These are phyloP conservation scores for Iguana delicatissima DNA, from an alignment of 2,797 vertebrate species.

Conservation along the genomic window DNA sequence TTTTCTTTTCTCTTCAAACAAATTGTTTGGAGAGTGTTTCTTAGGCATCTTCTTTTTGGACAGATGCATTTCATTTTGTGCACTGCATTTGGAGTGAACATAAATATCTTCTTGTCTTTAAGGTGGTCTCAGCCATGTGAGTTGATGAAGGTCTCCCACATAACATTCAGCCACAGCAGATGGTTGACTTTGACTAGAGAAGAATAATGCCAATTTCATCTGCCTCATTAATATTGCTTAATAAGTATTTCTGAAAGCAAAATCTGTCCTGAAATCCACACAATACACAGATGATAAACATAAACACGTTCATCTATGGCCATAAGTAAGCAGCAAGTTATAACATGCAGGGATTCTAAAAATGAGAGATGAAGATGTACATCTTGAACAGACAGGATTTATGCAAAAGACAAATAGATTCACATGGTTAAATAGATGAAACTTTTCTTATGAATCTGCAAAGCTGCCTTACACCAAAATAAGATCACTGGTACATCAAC, in stretches of 20 bases:
- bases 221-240: constrained; percentile 57
- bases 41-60: constrained; percentile 66
- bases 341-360: background rate
- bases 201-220: constrained; percentile 18
- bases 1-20: constrained; percentile 43
- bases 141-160: constrained; percentile 25
- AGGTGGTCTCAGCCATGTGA: constrained; percentile 52
- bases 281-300: too few relatives aligned
- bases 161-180: constrained; percentile 19
- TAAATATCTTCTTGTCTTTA: constrained; percentile 59
- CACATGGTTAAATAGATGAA: background rate
- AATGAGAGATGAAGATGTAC: background rate
- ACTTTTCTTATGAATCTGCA: background rate
- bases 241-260: constrained; percentile 52
- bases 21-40: constrained; percentile 65
- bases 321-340: constrained; percentile 31
- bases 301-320: background rate
- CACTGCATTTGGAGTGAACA: constrained; percentile 61
- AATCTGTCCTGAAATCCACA: constrained; percentile 46
- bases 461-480: too few relatives aligned
- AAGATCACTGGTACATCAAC: background rate
- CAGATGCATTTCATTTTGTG: constrained; percentile 71
- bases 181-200: constrained; percentile 46
- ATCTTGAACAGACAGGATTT: background rate
- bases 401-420: background rate